Evolutionary conservation across 2,113 vertebrate genomes (phyloP).

Genomic region (Phyllopteryx taeniolatus): DNA sequence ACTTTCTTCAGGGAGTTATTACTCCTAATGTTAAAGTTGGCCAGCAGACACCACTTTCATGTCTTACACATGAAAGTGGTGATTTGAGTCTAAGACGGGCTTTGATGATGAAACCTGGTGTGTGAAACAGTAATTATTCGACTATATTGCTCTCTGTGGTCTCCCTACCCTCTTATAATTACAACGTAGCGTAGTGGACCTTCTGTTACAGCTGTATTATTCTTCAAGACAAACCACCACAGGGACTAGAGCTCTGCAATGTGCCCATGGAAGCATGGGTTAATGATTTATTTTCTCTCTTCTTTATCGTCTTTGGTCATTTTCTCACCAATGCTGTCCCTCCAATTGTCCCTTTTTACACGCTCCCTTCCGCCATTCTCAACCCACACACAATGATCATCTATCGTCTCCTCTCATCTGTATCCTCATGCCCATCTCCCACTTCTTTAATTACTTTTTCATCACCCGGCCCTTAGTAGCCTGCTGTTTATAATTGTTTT

Average conservation of each 20-base stretch:
- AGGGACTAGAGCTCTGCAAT: constrained; percentile 44
- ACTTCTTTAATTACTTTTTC: constrained; percentile 32
- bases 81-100: constrained; percentile 60
- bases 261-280: constrained; percentile 47
- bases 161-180: constrained; percentile 67
- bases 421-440: constrained; percentile 26
- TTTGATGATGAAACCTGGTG: constrained; percentile 75
- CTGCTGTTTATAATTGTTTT: neutral
- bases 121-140: constrained; percentile 68
- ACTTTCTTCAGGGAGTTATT: constrained; percentile 32
- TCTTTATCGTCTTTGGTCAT: constrained; percentile 32
- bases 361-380: constrained; percentile 35
- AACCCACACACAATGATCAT: constrained; percentile 14
- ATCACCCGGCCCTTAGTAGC: neutral
- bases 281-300: constrained; percentile 61
- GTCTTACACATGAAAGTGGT: constrained; percentile 64
- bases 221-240: constrained; percentile 45
- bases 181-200: constrained; percentile 56
- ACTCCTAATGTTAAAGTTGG: constrained; percentile 35
- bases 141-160: constrained; percentile 66
- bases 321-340: constrained; percentile 35
- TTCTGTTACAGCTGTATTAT: constrained; percentile 49
- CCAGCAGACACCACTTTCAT: constrained; percentile 12
- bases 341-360: constrained; percentile 48
- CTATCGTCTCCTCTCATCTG: constrained; percentile 32